phyloP scores from a whole-genome alignment of 2,888 invertebrate genomes.

The Drosophila sordidula region DNA sequence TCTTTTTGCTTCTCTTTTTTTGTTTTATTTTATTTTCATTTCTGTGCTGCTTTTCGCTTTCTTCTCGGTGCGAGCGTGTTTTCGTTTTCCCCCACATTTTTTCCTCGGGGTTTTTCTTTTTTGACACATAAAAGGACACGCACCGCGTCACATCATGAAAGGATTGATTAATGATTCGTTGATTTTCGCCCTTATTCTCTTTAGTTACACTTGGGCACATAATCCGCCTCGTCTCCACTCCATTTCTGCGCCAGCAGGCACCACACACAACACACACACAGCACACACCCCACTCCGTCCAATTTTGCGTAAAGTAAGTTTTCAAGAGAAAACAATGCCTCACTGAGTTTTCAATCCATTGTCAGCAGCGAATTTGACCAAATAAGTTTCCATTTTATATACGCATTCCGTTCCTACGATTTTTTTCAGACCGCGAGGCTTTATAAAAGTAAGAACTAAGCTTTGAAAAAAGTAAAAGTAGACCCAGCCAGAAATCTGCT shows the following conservation, averaged over 20 bases:
- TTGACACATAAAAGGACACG: slow-evolving; percentile 84
- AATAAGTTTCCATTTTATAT: slow-evolving; percentile 14
- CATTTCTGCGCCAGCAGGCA: slow-evolving; percentile 56
- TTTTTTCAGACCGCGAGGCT: slow-evolving; percentile 1
- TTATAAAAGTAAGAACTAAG: background rate
- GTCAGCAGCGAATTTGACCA: slow-evolving; percentile 32
- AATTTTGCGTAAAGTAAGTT: slow-evolving; percentile 70
- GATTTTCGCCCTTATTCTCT: slow-evolving; percentile 84
- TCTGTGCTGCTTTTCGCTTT: slow-evolving; percentile 61
- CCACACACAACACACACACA: slow-evolving; percentile 1
- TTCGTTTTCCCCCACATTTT: slow-evolving; percentile 62
- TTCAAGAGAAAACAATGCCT: slow-evolving; percentile 60
- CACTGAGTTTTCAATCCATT: slow-evolving; percentile 18
- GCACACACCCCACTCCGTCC: slow-evolving; percentile 26
- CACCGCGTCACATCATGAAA: slow-evolving; percentile 85
- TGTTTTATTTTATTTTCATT: slow-evolving; percentile 27
- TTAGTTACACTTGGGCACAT: slow-evolving; percentile 84
- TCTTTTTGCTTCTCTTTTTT: slow-evolving; percentile 46
- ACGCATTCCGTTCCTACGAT: slow-evolving; percentile 21
- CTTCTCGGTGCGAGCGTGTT: slow-evolving; percentile 65
- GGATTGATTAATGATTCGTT: slow-evolving; percentile 85
- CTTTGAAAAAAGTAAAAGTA: slow-evolving; percentile 1
- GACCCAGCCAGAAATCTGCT: background rate
- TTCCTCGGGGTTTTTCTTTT: slow-evolving; percentile 59
- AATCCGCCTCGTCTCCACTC: slow-evolving; percentile 78